Evolutionary conservation across 2,113 vertebrate genomes (phyloP), one percentile per base, ranked within the genome.

Genomic region (Gymnocephalus cernua): DNA sequence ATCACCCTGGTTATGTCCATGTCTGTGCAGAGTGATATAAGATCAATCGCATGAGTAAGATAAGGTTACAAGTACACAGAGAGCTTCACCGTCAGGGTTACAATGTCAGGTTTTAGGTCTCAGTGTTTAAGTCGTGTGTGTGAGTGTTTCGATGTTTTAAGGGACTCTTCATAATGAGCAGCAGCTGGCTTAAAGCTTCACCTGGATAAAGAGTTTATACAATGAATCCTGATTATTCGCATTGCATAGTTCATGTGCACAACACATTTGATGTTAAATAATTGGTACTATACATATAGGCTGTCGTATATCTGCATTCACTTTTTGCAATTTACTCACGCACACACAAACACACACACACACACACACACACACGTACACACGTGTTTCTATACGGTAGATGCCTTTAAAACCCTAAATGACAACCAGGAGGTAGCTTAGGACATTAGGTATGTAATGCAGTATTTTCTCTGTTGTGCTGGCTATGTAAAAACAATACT

Each of bases 321-420:
- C 74, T 72, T 73, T 61, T 75, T 68, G 72, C 76, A 48, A 23
- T 64, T 76, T 70, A 72, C 48, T 70, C 51, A 18, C 65, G 41
- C 23, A 62, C 68, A 51, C 41, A 38, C 45, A 61, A 53, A 63
- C 13, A 63, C 32, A 63, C 61, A 54, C 38, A 47, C 32, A 53
- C 41, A 59, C 50, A 59, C 64, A 23, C 54, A 57, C 35, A 65
- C 67, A 59, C 45, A 51, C 48, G 53, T 50, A 62, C 18, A 70
- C 8, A 48, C 11, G 2, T 25, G 47, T 61, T 59, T 84, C 47
- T 69, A 47, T 67, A 67, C 72, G 84, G 66, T 89, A 85, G 84
- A 86, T 51, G 67, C 80, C 81, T 87, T 88, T 74, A 69, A 85
- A 83, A 80, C 75, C 70, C 72, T 87, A 51, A 84, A 80, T 14